Evolutionary conservation across 2,113 vertebrate genomes (phyloP), one percentile per base, ranked within the genome.

Genomic region (Fulica atra): DNA sequence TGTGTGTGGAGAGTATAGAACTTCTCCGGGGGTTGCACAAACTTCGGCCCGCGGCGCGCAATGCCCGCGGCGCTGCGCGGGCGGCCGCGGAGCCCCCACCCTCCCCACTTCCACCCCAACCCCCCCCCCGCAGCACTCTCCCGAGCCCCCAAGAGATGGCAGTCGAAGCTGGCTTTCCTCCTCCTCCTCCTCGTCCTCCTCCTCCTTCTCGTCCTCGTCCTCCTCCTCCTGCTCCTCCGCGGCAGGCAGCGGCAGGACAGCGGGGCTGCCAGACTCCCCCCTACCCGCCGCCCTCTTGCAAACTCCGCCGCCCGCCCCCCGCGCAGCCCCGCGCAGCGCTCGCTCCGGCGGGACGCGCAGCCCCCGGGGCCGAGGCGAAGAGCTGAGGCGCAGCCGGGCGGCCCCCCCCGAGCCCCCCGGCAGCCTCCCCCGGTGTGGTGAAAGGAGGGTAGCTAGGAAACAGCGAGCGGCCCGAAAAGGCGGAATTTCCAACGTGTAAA

Each of bases 141-240:
- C 97, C 95, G 97, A 98, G 97, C 98, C 98, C 98, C 99, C 99
- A 98, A 99, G 98, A 99, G 99, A 98, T 98, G 99, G 99, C 99
- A 99, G 98, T 99, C 98, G 98, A 99, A 98, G 98, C 97, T 94
- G 97, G 63, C 84, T 89, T 97, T 98, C 96, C 92, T 91, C 90
- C 91, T 92, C 94, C 94, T 91, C 92, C 94, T 91, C 92, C 8
- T 89, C 46, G 44, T 86, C 84, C 12, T 51, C n/a, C 23, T 35
- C 20, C 16, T 40, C 12, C n/a, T 59, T 10, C 50, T 51, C 46
- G 8, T 48, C 20, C 5, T 28, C 15, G n/a, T 48, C 10, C 36
- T 33, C 28, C 33, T 69, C 9, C 77, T 33, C 40, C 48, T 21
- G 18, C 61, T 86, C 23, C 81, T 71, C 11, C 59, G 48, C 83